Percentiles rank a stretch among this genome's conserved stretches.
phyloP scores from a whole-genome alignment of 2,888 invertebrate species.

The Diachrysia chrysitis region DNA sequence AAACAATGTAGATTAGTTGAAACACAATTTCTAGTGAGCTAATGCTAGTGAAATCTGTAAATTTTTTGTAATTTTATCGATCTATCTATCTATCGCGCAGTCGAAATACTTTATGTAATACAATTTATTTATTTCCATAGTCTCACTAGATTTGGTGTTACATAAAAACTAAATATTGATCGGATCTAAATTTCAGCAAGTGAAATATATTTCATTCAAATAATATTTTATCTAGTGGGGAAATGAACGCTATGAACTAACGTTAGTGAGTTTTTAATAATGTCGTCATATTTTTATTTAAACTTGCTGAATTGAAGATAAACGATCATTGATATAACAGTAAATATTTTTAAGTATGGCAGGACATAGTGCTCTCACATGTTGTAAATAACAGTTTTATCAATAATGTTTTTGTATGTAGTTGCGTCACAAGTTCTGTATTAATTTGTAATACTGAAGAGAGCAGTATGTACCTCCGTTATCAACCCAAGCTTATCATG shows the following conservation, averaged over 20 bases:
- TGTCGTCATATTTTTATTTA: background rate
- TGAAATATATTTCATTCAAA: constrained; percentile 11
- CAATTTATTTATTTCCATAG: constrained; percentile 31
- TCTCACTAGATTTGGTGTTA: constrained; percentile 53
- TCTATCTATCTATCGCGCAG: too few relatives aligned
- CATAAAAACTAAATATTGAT: constrained; percentile 36
- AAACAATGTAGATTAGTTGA: constrained; percentile 16
- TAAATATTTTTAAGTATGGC: constrained; percentile 29
- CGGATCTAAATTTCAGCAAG: constrained; percentile 53
- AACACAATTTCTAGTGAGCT: constrained; percentile 43
- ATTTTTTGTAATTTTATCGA: constrained; percentile 15
- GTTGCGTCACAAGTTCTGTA: constrained; percentile 27
- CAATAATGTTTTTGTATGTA: constrained; percentile 33
- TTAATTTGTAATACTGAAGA: constrained; percentile 41
- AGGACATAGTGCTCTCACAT: constrained; percentile 53
- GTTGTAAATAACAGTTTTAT: constrained; percentile 22
- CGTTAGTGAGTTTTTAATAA: background rate
- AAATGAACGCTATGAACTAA: background rate
- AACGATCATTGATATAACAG: constrained; percentile 15
- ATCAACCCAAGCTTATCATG: constrained; percentile 61
- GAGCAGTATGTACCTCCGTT: constrained; percentile 59
- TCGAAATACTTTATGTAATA: constrained; percentile 39
- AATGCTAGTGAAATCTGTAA: constrained; percentile 34
- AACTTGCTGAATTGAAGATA: constrained; percentile 49
- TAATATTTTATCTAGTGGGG: constrained; percentile 9